These are phyloP conservation scores for Polypterus senegalus DNA, from an alignment of 2,113 vertebrate genomes.

Conservation along the genomic window DNA sequence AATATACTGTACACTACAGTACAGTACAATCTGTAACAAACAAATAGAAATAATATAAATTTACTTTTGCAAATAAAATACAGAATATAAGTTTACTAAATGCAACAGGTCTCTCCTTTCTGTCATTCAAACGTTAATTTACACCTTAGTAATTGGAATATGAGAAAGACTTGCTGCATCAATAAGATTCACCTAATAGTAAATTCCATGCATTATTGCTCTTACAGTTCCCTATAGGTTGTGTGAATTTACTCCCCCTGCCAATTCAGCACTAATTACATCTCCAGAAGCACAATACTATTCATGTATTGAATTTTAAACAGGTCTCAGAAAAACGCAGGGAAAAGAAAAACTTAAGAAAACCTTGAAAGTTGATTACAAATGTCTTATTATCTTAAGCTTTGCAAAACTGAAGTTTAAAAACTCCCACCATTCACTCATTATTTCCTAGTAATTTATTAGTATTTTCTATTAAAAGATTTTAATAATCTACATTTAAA, in stretches of 20 bases:
- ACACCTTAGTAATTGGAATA: slow-evolving; percentile 6
- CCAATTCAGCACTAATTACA: neutral
- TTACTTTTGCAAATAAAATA: neutral
- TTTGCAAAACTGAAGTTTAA: too few relatives aligned
- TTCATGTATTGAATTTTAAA: neutral
- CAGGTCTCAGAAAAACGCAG: neutral
- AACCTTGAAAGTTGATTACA: too few relatives aligned
- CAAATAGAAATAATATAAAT: too few relatives aligned
- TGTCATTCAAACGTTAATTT: slow-evolving; percentile 16
- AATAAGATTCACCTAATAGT: neutral
- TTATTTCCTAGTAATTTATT: too few relatives aligned
- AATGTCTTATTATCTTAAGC: too few relatives aligned
- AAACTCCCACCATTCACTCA: too few relatives aligned
- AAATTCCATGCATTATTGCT: neutral
- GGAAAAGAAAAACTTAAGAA: too few relatives aligned
- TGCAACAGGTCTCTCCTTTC: neutral
- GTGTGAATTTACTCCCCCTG: slow-evolving; percentile 1
- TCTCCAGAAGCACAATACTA: neutral
- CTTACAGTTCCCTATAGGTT: neutral
- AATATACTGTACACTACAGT: too few relatives aligned
- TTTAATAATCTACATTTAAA: too few relatives aligned
- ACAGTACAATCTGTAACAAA: too few relatives aligned
- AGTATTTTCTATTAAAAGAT: too few relatives aligned
- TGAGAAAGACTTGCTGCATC: slow-evolving; percentile 1
- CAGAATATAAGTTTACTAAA: slow-evolving; percentile 3